A percentile compares a stretch with the other conserved stretches of the same genome.
phyloP scores from a whole-genome alignment of 2,888 invertebrate species.

The Leptopilina syphax region DNA sequence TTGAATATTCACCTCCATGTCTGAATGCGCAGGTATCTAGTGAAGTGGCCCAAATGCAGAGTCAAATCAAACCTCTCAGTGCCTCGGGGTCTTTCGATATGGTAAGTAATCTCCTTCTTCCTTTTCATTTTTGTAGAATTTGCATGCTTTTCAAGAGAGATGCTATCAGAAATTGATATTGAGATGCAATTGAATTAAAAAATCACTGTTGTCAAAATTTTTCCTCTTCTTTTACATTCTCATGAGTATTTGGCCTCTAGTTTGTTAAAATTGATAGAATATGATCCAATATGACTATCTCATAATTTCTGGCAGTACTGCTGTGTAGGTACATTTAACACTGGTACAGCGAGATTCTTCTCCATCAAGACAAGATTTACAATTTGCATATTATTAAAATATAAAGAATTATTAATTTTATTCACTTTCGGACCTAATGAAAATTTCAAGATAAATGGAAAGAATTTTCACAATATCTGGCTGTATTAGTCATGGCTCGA shows the following conservation, averaged over 20 bases:
- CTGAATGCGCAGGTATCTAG: slow-evolving; percentile 69
- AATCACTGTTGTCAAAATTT: no score
- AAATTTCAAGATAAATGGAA: slow-evolving; percentile 43
- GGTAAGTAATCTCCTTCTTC: slow-evolving; percentile 66
- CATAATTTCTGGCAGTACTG: no score
- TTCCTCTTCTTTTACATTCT: no score
- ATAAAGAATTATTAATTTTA: slow-evolving; percentile 35
- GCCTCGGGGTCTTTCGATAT: slow-evolving; percentile 74
- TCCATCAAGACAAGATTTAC: background rate
- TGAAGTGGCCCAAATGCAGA: slow-evolving; percentile 74
- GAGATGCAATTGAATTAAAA: background rate
- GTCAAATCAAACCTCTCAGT: slow-evolving; percentile 72
- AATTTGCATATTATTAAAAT: slow-evolving; percentile 12
- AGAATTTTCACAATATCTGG: slow-evolving; percentile 53
- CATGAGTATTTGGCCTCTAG: no score
- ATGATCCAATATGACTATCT: no score
- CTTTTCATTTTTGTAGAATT: slow-evolving; percentile 11
- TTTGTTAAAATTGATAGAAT: no score
- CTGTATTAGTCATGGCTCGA: slow-evolving; percentile 66
- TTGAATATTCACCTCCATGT: slow-evolving; percentile 20
- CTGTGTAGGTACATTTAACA: slow-evolving; percentile 20
- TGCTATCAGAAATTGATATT: slow-evolving; percentile 41
- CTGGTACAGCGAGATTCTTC: slow-evolving; percentile 38
- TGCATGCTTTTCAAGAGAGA: slow-evolving; percentile 49
- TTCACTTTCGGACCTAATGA: slow-evolving; percentile 44